Conservation (phyloP, 2,797 vertebrate genomes). For the Trachops cirrhosus region DNA sequence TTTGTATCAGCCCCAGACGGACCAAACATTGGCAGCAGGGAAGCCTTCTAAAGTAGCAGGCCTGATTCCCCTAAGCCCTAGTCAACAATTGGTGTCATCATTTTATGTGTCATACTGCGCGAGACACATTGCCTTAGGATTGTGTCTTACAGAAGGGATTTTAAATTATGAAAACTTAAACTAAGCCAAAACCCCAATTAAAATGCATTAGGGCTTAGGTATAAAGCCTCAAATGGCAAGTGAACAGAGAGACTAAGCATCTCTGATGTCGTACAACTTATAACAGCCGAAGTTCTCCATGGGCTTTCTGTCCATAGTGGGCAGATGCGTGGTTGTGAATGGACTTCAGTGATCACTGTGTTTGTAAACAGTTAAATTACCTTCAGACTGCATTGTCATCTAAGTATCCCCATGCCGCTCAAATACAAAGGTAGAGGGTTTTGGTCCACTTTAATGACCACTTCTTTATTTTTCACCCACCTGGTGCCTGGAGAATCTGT, state of each 20-base stretch:
- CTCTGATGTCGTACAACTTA: not conserved
- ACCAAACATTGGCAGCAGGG: not conserved
- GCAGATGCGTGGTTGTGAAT: not conserved
- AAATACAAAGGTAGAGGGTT: not conserved
- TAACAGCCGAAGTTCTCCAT: not conserved
- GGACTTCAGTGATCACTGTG: not conserved
- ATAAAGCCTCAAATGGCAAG: not conserved
- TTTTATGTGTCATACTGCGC: not conserved
- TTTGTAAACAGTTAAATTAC: constrained; percentile 4
- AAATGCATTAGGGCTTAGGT: not conserved
- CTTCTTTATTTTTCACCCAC: not conserved
- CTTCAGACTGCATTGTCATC: not conserved
- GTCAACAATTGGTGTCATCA: not conserved
- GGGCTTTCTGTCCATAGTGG: not conserved
- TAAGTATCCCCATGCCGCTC: not conserved
- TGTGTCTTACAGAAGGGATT: not conserved
- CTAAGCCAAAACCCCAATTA: not conserved
- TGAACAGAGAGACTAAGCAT: not conserved
- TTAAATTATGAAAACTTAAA: not conserved
- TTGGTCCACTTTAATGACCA: not conserved
- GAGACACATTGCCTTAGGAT: not conserved
- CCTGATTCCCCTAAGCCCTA: not conserved
- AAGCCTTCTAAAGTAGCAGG: not conserved
- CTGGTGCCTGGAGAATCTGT: not conserved
- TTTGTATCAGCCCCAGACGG: not conserved